Evolutionary conservation across 2,113 vertebrate genomes (phyloP), one percentile per base, ranked within the genome.

Genomic region (Osmerus mordax): DNA sequence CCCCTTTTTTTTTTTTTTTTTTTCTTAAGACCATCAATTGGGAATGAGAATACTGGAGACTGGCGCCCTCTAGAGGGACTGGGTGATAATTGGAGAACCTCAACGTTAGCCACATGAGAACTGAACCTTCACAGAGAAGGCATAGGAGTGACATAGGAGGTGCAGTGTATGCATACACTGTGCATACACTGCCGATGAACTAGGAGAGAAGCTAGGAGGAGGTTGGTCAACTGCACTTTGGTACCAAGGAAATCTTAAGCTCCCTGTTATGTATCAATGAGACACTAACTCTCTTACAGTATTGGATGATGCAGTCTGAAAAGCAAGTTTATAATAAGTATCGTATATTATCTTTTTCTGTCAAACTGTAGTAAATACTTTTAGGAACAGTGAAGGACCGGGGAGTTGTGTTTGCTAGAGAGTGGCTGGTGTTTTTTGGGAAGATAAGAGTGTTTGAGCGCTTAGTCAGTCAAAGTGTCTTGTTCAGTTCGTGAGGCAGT

Each of bases 211-310:
- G 78, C 64, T 65, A 55, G 69, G 79, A 70, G 12, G 65, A 78
- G 69, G 72, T 81, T 64, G 81, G 78, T 84, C 82, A 89, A 91
- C 91, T 92, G 91, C 91, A 92, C 91, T 92, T 92, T 90, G 87
- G 85, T 87, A 91, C 90, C 86, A 88, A 80, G 86, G 88, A 92
- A 83, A 86, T 89, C 73, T 81, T 89, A 87, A 78, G 86, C 85
- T 91, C 84, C 84, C 76, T 79, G 85, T 88, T 86, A 83, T 86
- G 85, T 89, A 91, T 86, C 86, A 78, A 86, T 73, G 67, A 88
- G 84, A 90, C 87, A 91, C 91, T 90, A 90, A 90, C 88, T 83
- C 81, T 79, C 82, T 79, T 80, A 84, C 76, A 70, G 87, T 89
- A 87, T 88, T 89, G 79, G 87, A 87, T 80, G 80, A 90, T 89